Evolutionary conservation across 2,113 vertebrate species (phyloP), one percentile per base, ranked within the genome.

Genomic region (Butastur rufipennis): DNA sequence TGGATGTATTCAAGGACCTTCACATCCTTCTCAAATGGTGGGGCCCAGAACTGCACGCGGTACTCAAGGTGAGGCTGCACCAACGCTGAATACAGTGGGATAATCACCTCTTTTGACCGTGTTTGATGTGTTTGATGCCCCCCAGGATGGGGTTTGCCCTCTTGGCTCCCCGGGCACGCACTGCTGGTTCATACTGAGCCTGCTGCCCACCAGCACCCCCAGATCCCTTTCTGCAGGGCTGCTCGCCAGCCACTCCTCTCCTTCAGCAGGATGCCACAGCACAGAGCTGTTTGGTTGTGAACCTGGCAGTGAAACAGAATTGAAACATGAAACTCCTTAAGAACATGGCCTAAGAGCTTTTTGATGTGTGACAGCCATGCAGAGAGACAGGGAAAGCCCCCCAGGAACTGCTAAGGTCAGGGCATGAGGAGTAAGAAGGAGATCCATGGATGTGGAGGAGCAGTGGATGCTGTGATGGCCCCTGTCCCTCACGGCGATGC

Each of bases 51-150:
- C 36, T 40, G 8, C 40, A 14, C 9, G 6, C 62, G 21, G 38
- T 13, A 31, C 16, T 36, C 32, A 2, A 67, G 20, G 11, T 42
- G 29, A 73, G 20, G 50, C 16, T 4, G 1, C 38, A 34, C 50
- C 21, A 42, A 34, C 1, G 1, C 38, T 56, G 53, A 56, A 43
- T 20, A 34, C 16, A 11, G 71, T 2, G 0, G 6, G 16, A 43
- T n/a, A 56, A 56, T 56, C 52, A 18, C 53, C 22, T 34, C 27
- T 65, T 13, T 26, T n/a, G 31, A 15, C 71, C 1, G 8, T 45
- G 45, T 45, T 45, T 45, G 45, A 45, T 47, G 10, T 73, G 52
- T 43, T 56, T 18, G 22, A 56, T n/a, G 31, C 9, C 19, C 52
- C 16, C 40, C 22, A 56, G 53, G 31, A 19, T n/a, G 52, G 4